phyloP scores from a whole-genome alignment of 2,888 invertebrate species.

The Parnassius orleans region DNA sequence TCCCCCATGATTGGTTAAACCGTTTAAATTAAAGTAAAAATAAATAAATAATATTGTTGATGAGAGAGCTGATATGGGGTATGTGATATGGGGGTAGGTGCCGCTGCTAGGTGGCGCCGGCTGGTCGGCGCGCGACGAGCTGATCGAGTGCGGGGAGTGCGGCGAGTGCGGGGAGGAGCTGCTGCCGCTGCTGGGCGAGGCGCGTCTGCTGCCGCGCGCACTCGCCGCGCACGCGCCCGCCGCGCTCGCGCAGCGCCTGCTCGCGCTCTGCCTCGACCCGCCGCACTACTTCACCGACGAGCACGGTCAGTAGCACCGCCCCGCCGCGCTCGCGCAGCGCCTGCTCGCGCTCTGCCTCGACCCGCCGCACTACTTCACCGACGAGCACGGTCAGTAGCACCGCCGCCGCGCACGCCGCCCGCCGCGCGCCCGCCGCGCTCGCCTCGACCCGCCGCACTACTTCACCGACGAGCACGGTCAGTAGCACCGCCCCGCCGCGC shows the following conservation, averaged over 20 bases:
- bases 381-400: no score
- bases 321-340: not conserved
- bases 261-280: constrained; percentile 49
- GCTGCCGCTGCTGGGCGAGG: constrained; percentile 37
- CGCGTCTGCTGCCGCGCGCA: constrained; percentile 40
- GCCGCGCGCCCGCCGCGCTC: no score
- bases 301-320: constrained; percentile 33
- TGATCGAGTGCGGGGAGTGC: constrained; percentile 28
- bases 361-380: no score
- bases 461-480: no score
- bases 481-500: no score
- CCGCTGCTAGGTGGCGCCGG: constrained; percentile 39
- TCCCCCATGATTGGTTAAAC: no score
- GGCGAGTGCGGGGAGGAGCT: constrained; percentile 40
- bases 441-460: no score
- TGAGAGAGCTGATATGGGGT: no score
- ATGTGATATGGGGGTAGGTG: constrained; percentile 34
- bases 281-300: constrained; percentile 58
- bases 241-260: constrained; percentile 33
- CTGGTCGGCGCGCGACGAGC: constrained; percentile 29
- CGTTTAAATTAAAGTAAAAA: no score
- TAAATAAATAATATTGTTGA: no score
- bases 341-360: no score
- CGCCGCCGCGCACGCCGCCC: no score
- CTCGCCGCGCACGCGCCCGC: constrained; percentile 38